Conservation (phyloP, 30 jellyfish, hydroid and myxozoan species). For the Aurelia aurita complex sp. Pacific region DNA sequence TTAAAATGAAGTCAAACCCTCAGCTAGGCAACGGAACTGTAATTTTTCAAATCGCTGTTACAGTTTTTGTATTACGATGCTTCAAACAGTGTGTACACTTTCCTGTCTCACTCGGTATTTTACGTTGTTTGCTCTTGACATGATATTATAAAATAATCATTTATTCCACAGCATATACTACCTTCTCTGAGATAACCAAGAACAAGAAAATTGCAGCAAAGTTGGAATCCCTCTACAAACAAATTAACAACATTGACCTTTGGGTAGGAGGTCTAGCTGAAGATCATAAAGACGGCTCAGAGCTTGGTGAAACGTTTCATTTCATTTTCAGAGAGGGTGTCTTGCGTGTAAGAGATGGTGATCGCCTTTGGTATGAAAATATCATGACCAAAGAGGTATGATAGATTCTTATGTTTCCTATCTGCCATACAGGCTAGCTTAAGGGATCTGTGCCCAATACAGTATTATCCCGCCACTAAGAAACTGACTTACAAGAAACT, state of each 20-base stretch:
- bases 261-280: constrained; percentile 99
- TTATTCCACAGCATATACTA: not conserved
- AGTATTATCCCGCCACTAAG: too few relatives aligned
- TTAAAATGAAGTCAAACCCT: too few relatives aligned
- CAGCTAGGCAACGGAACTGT: too few relatives aligned
- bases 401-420: not conserved
- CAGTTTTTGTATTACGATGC: too few relatives aligned
- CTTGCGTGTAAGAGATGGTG: constrained; percentile 91
- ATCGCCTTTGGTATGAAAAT: constrained; percentile 89
- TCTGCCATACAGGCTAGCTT: not conserved
- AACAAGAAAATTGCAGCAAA: constrained; percentile 56
- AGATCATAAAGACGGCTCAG: constrained; percentile 86
- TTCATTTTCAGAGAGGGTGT: constrained; percentile 78
- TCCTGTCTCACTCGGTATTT: too few relatives aligned
- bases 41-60: too few relatives aligned
- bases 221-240: constrained; percentile 66
- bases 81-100: too few relatives aligned
- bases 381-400: constrained; percentile 81
- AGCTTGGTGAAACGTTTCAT: constrained; percentile 94
- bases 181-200: constrained; percentile 77
- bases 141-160: too few relatives aligned
- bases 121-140: too few relatives aligned
- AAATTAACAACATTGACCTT: constrained; percentile 84
- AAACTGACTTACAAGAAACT: too few relatives aligned
- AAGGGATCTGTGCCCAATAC: too few relatives aligned